These are phyloP conservation scores for Hemibagrus wyckioides DNA, from an alignment of 2,113 vertebrate species.

Conservation along the genomic window DNA sequence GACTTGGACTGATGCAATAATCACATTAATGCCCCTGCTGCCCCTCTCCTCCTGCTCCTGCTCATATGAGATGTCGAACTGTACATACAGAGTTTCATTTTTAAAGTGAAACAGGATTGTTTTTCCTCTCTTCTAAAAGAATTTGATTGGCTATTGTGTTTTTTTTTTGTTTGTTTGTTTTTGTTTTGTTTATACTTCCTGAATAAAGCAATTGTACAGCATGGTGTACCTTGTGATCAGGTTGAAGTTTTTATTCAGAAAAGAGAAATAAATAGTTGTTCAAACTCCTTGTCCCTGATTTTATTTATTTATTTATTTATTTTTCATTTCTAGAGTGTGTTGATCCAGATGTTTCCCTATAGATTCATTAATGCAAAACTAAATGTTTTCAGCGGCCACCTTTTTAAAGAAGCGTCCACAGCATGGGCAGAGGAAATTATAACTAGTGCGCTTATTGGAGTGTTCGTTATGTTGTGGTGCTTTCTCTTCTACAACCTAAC, in stretches of 20 bases:
- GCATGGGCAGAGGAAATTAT: no score
- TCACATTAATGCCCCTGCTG: slow-evolving; percentile 58
- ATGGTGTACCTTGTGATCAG: slow-evolving; percentile 66
- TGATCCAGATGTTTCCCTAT: neutral
- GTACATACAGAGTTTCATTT: slow-evolving; percentile 38
- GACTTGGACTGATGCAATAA: slow-evolving; percentile 68
- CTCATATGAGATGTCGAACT: slow-evolving; percentile 61
- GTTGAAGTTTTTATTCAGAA: slow-evolving; percentile 78
- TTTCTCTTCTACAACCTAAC: no score
- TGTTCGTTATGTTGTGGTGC: no score
- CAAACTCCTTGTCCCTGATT: slow-evolving; percentile 52
- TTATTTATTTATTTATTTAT: neutral
- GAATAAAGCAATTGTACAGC: slow-evolving; percentile 62
- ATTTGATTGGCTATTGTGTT: slow-evolving; percentile 29
- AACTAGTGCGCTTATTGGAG: no score
- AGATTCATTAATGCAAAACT: no score
- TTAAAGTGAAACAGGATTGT: slow-evolving; percentile 19
- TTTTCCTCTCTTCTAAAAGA: slow-evolving; percentile 35
- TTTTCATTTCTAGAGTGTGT: neutral
- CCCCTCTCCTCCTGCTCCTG: neutral
- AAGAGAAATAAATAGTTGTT: slow-evolving; percentile 85
- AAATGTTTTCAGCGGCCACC: no score
- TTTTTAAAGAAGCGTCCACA: no score
- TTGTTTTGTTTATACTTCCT: slow-evolving; percentile 44
- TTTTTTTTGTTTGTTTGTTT: slow-evolving; percentile 29